Conservation (phyloP, 1,140 invertebrate species). For the Eulimnadia texana region DNA sequence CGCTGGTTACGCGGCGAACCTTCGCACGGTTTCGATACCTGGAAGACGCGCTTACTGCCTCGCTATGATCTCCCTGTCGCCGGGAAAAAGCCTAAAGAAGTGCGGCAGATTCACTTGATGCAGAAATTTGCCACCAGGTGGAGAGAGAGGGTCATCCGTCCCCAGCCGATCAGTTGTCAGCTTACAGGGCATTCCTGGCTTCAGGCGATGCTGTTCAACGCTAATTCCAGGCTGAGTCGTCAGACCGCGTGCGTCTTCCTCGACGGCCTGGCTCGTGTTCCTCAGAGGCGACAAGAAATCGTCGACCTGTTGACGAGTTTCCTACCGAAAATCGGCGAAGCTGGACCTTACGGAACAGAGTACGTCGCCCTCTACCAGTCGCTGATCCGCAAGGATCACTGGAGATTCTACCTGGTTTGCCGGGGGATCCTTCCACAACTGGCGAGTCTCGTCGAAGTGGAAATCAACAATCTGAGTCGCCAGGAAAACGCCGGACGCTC, state of each 20-base stretch:
- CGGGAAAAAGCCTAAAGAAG: slow-evolving; percentile 20
- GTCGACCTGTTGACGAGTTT: slow-evolving; percentile 77
- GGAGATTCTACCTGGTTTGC: slow-evolving; percentile 84
- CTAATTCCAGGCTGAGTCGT: slow-evolving; percentile 70
- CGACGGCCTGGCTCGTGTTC: slow-evolving; percentile 50
- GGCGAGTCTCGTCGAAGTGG: slow-evolving; percentile 67
- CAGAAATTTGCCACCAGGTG: slow-evolving; percentile 12
- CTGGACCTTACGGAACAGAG: slow-evolving; percentile 83
- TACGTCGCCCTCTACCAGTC: slow-evolving; percentile 74
- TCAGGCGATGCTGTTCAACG: slow-evolving; percentile 75
- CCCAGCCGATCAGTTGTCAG: slow-evolving; percentile 5
- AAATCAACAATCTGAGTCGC: slow-evolving; percentile 70
- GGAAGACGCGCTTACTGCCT: slow-evolving; percentile 44
- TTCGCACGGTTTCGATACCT: slow-evolving; percentile 51
- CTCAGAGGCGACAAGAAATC: slow-evolving; percentile 26
- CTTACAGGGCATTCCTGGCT: slow-evolving; percentile 61
- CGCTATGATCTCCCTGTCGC: slow-evolving; percentile 3
- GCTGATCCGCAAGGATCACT: slow-evolving; percentile 65
- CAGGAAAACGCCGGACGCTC: slow-evolving; percentile 64
- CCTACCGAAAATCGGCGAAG: slow-evolving; percentile 61
- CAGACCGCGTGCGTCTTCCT: slow-evolving; percentile 79
- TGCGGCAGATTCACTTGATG: slow-evolving; percentile 14
- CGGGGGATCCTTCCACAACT: slow-evolving; percentile 69
- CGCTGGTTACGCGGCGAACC: slow-evolving; percentile 61
- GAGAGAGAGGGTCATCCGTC: slow-evolving; percentile 1